These are phyloP conservation scores for Styela plicata DNA, from an alignment of 23 tunicate genomes.

Conservation along the genomic window DNA sequence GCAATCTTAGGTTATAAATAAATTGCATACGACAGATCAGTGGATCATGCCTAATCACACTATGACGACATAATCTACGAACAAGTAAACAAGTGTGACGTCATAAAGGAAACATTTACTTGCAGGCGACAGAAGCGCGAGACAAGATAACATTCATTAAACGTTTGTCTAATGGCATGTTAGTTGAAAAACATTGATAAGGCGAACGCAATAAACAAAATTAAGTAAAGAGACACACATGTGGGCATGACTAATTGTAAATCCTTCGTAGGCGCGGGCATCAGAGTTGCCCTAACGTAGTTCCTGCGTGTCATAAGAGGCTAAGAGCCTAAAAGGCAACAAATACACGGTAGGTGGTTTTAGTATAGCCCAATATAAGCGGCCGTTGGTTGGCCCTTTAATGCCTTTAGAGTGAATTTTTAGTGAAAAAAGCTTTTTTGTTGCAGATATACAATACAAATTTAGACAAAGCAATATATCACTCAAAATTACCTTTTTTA, in stretches of 20 bases:
- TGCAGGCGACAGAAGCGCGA: background rate
- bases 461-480: no score
- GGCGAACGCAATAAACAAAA: background rate
- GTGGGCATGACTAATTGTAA: background rate
- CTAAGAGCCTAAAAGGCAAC: no score
- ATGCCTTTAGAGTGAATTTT: no score
- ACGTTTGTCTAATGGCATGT: background rate
- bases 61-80: background rate
- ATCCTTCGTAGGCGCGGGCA: background rate
- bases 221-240: background rate
- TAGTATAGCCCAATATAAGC: no score
- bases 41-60: background rate
- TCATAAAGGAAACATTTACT: background rate
- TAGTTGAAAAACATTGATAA: background rate
- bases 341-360: no score
- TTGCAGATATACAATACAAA: no score
- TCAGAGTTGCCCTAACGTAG: background rate
- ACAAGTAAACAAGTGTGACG: background rate
- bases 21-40: background rate
- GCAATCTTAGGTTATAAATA: no score
- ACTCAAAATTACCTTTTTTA: no score
- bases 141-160: background rate
- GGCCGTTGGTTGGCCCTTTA: no score
- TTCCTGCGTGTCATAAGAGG: background rate
- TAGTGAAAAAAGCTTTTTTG: no score